phyloP scores from a whole-genome alignment of 2,113 vertebrate species.

The Cygnus atratus region DNA sequence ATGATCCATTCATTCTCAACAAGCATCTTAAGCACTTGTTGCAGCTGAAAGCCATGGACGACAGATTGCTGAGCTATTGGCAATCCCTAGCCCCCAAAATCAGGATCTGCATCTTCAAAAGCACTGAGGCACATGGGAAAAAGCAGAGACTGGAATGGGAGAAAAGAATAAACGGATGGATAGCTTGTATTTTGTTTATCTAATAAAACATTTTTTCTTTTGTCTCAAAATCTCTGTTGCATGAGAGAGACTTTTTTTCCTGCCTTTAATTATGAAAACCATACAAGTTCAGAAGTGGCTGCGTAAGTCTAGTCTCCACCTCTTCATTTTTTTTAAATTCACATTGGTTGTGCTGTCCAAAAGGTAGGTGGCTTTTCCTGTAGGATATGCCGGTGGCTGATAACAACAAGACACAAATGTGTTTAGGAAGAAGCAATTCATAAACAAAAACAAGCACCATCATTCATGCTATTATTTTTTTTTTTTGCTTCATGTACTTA shows the following conservation, averaged over 20 bases:
- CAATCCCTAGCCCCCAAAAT: not conserved
- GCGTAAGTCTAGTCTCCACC: not conserved
- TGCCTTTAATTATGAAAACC: not conserved
- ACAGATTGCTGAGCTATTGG: not conserved
- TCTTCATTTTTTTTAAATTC: not conserved
- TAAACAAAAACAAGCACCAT: not conserved
- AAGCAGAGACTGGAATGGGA: not conserved
- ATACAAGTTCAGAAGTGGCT: not conserved
- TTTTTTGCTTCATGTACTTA: not conserved
- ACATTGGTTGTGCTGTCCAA: not conserved
- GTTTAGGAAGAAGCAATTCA: not conserved
- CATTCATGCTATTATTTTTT: not conserved
- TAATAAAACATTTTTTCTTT: not conserved
- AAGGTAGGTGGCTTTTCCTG: not conserved
- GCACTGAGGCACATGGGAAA: not conserved
- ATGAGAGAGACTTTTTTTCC: not conserved
- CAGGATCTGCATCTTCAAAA: not conserved
- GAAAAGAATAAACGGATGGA: not conserved
- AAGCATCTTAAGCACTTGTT: not conserved
- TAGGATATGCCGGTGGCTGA: not conserved
- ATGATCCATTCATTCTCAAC: not conserved
- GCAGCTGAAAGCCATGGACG: not conserved
- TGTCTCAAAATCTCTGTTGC: not conserved
- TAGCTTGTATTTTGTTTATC: not conserved
- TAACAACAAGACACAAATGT: not conserved